Percentiles rank a stretch among this genome's conserved stretches.
phyloP scores from a whole-genome alignment of 2,797 vertebrate species.

The Euphonia xanthogaster region DNA sequence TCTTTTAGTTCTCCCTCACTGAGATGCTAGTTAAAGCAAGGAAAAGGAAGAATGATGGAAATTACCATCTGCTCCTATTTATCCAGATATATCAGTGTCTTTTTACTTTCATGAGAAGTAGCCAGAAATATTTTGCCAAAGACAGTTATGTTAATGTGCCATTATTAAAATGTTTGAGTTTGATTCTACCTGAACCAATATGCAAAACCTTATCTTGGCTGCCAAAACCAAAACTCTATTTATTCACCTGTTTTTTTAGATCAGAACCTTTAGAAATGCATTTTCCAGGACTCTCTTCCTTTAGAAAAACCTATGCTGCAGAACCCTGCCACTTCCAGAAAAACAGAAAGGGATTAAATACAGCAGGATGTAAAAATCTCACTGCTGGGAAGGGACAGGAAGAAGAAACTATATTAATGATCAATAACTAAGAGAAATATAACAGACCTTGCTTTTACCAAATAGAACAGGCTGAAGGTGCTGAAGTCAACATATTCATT shows the following conservation, averaged over 20 bases:
- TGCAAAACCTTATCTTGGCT: neutral
- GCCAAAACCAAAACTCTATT: neutral
- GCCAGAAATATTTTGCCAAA: neutral
- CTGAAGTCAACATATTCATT: neutral
- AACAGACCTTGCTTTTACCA: neutral
- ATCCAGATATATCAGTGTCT: neutral
- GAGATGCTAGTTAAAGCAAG: neutral
- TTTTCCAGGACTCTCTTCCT: neutral
- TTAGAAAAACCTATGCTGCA: neutral
- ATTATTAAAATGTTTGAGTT: neutral
- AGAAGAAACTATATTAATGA: neutral
- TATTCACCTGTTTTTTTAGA: neutral
- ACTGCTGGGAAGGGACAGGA: neutral
- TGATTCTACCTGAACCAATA: neutral
- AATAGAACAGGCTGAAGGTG: neutral
- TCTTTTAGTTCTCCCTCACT: neutral
- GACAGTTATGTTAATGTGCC: neutral
- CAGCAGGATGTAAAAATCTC: neutral
- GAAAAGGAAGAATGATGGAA: neutral
- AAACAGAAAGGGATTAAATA: neutral
- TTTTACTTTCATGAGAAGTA: neutral
- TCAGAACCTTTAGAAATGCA: neutral
- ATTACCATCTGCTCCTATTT: neutral
- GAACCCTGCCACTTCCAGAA: neutral
- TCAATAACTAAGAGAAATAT: neutral